Conservation (phyloP, 2,888 invertebrate genomes). For the Drosophila mimetica region DNA sequence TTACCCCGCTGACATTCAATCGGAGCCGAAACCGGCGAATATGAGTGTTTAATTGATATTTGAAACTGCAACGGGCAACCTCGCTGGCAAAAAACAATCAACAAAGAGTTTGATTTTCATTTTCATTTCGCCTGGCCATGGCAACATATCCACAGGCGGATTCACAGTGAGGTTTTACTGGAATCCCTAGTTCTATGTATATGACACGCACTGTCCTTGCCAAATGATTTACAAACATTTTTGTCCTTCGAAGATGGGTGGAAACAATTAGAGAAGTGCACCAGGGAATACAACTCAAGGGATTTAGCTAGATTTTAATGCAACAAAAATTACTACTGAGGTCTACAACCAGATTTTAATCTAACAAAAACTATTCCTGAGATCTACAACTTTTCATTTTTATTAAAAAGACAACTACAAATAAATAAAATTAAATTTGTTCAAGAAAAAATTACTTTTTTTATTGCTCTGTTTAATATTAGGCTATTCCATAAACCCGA, state of each 20-base stretch:
- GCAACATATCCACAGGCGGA: slow-evolving; percentile 12
- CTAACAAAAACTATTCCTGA: too few relatives aligned
- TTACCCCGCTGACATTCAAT: slow-evolving; percentile 36
- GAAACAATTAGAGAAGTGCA: neutral
- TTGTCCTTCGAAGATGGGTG: neutral
- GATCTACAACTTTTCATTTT: too few relatives aligned
- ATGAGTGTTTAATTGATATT: slow-evolving; percentile 58
- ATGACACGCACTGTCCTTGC: neutral
- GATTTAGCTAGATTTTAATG: neutral
- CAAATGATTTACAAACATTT: neutral
- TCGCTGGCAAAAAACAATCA: slow-evolving; percentile 22
- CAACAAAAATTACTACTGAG: neutral
- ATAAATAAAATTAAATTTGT: too few relatives aligned
- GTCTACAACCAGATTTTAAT: too few relatives aligned
- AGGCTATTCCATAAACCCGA: too few relatives aligned
- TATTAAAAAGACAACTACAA: too few relatives aligned
- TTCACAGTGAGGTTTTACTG: neutral
- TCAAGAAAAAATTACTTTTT: too few relatives aligned
- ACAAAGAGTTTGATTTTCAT: slow-evolving; percentile 3
- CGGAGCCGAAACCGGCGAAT: slow-evolving; percentile 48
- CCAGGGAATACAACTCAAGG: neutral
- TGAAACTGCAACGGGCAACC: slow-evolving; percentile 44
- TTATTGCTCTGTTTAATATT: too few relatives aligned
- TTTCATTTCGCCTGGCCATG: slow-evolving; percentile 36
- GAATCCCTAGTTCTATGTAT: neutral